Evolutionary conservation across 2,113 vertebrate genomes (phyloP).

Genomic region (Coreoperca whiteheadi): DNA sequence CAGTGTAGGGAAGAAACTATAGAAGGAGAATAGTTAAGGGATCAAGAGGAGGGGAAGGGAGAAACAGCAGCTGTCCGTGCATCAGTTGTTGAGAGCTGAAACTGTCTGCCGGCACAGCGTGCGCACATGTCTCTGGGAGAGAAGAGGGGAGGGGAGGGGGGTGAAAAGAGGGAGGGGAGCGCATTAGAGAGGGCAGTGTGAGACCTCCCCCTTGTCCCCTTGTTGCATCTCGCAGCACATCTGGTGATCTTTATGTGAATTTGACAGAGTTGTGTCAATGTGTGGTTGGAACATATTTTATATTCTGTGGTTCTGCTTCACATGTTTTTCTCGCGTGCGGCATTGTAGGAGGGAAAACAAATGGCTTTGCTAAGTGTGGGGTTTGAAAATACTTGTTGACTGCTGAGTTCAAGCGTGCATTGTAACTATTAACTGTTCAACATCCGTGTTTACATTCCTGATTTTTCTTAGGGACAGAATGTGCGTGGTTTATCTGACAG

Average conservation of each 20-base stretch:
- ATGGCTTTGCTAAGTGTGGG: conserved; percentile 17
- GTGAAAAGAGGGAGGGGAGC: conserved; percentile 44
- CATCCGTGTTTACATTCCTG: conserved; percentile 21
- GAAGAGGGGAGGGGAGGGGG: conserved; percentile 28
- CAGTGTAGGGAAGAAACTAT: conserved; percentile 40
- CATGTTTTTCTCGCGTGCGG: conserved; percentile 21
- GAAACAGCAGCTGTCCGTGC: conserved; percentile 63
- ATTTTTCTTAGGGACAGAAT: not conserved
- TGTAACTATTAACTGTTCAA: conserved; percentile 29
- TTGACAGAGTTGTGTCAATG: conserved; percentile 43
- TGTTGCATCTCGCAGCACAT: conserved; percentile 72
- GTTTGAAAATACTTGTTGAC: conserved; percentile 24
- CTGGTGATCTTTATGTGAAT: conserved; percentile 69
- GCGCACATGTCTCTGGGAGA: conserved; percentile 67
- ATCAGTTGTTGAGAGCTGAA: conserved; percentile 61
- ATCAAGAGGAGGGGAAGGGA: conserved; percentile 45
- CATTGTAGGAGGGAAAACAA: conserved; percentile 12
- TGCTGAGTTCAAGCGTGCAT: not conserved
- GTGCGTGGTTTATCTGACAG: conserved; percentile 4
- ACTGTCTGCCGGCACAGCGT: conserved; percentile 63
- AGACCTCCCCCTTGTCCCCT: conserved; percentile 68
- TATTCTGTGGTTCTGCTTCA: conserved; percentile 9
- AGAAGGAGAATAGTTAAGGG: conserved; percentile 33
- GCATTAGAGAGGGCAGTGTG: conserved; percentile 55
- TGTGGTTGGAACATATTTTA: conserved; percentile 8